These are phyloP conservation scores for Heloderma charlesbogerti DNA, from an alignment of 2,113 vertebrate genomes.

Conservation along the genomic window DNA sequence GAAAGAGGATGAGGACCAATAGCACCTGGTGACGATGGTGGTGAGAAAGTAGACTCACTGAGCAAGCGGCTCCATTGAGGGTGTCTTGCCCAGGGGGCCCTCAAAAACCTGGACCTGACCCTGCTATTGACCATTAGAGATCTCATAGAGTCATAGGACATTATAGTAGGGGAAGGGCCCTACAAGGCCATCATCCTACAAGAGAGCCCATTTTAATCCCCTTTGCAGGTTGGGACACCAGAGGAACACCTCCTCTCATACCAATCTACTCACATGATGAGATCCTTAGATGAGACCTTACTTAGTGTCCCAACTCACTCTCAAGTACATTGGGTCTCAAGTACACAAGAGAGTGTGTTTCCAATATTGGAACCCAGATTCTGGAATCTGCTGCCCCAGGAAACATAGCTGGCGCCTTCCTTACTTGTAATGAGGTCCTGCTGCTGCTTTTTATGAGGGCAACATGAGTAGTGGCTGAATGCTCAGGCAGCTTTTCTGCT, in stretches of 20 bases:
- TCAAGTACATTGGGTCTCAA: not conserved
- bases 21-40: too few species aligned
- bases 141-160: too few species aligned
- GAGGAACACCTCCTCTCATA: not conserved
- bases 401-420: not conserved
- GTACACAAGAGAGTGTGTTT: not conserved
- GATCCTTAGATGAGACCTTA: not conserved
- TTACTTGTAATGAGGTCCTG: too few species aligned
- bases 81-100: too few species aligned
- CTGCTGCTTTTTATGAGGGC: not conserved
- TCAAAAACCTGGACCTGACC: too few species aligned
- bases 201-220: not conserved
- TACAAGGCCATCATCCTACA: too few species aligned
- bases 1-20: too few species aligned
- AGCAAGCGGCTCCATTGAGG: too few species aligned
- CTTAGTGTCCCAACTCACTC: not conserved
- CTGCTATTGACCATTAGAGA: not conserved
- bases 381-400: not conserved
- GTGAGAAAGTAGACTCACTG: too few species aligned
- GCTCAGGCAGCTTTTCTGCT: not conserved
- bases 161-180: too few species aligned
- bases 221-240: not conserved
- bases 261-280: too few species aligned
- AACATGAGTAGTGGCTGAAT: not conserved
- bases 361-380: not conserved